Base-by-base conservation (phyloP, 1,140 invertebrate genomes). In the Chionoecetes opilio region DNA sequence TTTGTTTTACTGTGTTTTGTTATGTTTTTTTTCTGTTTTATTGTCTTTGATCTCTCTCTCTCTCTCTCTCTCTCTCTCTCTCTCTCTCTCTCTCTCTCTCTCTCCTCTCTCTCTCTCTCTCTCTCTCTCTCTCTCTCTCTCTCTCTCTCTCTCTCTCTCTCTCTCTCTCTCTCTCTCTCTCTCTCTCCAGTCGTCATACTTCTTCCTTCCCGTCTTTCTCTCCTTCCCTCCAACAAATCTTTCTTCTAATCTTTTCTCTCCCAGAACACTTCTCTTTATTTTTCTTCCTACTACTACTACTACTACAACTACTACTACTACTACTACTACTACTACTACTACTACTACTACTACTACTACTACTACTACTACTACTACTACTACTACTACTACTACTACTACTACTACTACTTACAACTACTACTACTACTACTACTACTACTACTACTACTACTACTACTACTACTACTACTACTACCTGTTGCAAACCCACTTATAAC, bases 281-380 rank as follows among this genome's bases (percentile, higher is more conserved):
- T 35, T 34, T 41, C 38, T 29, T 17, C 63, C 31, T 9, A 3
- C 34, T 17, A 26, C 29, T 14, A 3, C 14, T 17, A 5, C 14
- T 9, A 14, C 9, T 53, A 9, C 21, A 1, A 46, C 14, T 46
- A 46, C 41, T 46, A 46, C 41, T 46, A 46, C 41, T 46, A 46
- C 41, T 46, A 37, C 31, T 32, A 37, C 85, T 3, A 26, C 85
- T 32, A 32, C 31, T 3, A 37, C 31, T 34, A 26, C n/a, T 34
- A 21, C 53, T 75, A 75, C 53, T 75, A 75, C 53, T 75, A 75
- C 53, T 75, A 75, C 53, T 75, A 75, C 53, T 75, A 75, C 53
- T 75, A 75, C 53, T 75, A 75, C 53, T 21, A 75, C 53, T 75
- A 75, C 53, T 75, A 75, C 53, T 75, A 75, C 53, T 75, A 75